Percentiles rank a stretch among this genome's conserved stretches.
phyloP scores from a whole-genome alignment of 2,888 invertebrate species.

The Agrilus biguttatus region DNA sequence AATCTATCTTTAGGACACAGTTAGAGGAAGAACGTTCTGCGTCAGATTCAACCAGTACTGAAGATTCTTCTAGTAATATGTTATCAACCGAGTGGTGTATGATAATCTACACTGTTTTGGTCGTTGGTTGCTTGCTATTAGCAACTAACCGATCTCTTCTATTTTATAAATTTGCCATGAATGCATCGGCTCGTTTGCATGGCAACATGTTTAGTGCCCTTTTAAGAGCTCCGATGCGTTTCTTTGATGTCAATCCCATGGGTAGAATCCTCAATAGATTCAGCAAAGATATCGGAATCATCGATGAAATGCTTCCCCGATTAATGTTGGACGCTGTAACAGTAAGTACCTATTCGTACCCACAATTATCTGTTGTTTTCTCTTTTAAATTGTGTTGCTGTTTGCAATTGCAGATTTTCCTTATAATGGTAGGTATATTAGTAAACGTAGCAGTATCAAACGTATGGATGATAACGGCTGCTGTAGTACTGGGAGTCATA shows the following conservation, averaged over 20 bases:
- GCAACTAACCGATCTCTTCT: slow-evolving; percentile 3
- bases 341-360: slow-evolving; percentile 22
- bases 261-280: slow-evolving; percentile 63
- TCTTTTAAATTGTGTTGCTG: slow-evolving; percentile 2
- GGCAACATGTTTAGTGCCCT: slow-evolving; percentile 72
- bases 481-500: slow-evolving; percentile 42
- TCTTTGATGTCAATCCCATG: slow-evolving; percentile 76
- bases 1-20: no score
- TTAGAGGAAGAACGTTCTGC: no score
- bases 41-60: no score
- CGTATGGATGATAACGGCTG: slow-evolving; percentile 47
- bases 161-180: slow-evolving; percentile 48
- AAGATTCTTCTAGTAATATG: no score
- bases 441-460: slow-evolving; percentile 53
- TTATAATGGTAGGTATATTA: slow-evolving; percentile 54
- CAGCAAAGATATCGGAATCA: slow-evolving; percentile 56
- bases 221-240: slow-evolving; percentile 64
- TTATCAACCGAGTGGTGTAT: no score
- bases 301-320: slow-evolving; percentile 42
- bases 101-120: no score
- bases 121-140: slow-evolving; percentile 39
- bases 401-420: slow-evolving; percentile 31
- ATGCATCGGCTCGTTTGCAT: slow-evolving; percentile 62
- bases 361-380: slow-evolving; percentile 12
- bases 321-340: slow-evolving; percentile 39